Percentiles rank a stretch among this genome's conserved stretches.
phyloP scores from a whole-genome alignment of 2,113 vertebrate species.

The Entosphenus tridentatus region DNA sequence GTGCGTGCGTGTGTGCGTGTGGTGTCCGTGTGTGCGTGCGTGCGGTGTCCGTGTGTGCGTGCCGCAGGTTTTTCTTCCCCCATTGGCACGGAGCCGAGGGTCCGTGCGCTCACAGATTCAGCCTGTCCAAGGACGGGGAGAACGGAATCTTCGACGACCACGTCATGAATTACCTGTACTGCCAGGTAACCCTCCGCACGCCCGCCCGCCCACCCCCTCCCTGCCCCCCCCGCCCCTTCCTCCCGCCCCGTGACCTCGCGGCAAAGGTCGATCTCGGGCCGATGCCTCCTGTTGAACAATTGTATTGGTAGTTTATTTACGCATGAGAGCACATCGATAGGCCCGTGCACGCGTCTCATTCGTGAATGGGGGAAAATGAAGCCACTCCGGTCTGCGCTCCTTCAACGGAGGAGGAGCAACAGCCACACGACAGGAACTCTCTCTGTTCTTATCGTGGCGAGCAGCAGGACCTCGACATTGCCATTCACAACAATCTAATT shows the following conservation, averaged over 20 bases:
- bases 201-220: background rate
- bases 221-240: background rate
- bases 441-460: too few relatives aligned
- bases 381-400: too few relatives aligned
- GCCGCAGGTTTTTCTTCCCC: conserved; percentile 58
- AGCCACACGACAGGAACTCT: too few relatives aligned
- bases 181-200: background rate
- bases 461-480: too few relatives aligned
- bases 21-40: background rate
- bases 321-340: too few relatives aligned
- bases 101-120: background rate
- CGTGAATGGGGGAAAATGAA: too few relatives aligned
- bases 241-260: background rate
- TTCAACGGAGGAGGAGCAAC: too few relatives aligned
- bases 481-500: too few relatives aligned
- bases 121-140: background rate
- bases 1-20: conserved; percentile 2
- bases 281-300: background rate
- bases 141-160: background rate
- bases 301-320: too few relatives aligned
- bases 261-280: background rate
- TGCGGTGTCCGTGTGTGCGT: background rate
- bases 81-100: conserved; percentile 92
- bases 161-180: background rate
- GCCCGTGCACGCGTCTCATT: too few relatives aligned